A percentile compares a stretch with the other conserved stretches of the same genome.
phyloP scores from a whole-genome alignment of 2,113 vertebrate genomes.

The Lepus europaeus region DNA sequence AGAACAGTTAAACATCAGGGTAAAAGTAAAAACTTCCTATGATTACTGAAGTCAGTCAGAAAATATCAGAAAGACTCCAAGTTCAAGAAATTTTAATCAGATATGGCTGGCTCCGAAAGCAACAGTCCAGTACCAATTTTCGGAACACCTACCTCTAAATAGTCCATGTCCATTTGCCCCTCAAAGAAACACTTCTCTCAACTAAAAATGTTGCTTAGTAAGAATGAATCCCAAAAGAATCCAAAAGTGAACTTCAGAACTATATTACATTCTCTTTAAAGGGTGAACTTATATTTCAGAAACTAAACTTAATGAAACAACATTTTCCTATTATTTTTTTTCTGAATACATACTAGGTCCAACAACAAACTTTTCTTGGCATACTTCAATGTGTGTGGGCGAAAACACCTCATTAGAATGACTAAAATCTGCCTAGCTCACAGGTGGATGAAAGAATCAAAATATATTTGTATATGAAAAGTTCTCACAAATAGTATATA shows the following conservation, averaged over 20 bases:
- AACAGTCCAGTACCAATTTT: conserved; percentile 81
- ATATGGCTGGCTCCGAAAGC: conserved; percentile 80
- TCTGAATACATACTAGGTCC: conserved; percentile 4
- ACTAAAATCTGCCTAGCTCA: background rate
- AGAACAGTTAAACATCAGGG: conserved; percentile 90
- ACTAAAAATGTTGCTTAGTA: conserved; percentile 93
- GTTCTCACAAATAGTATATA: background rate
- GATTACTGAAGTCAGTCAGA: conserved; percentile 77
- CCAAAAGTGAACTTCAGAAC: conserved; percentile 92
- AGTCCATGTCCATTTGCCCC: conserved; percentile 82
- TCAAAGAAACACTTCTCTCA: conserved; percentile 92
- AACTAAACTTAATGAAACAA: conserved; percentile 39
- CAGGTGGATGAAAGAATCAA: background rate
- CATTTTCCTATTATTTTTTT: conserved; percentile 10
- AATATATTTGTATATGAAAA: background rate
- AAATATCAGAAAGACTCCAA: conserved; percentile 82
- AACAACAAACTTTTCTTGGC: conserved; percentile 27
- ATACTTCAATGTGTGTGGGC: background rate
- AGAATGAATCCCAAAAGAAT: conserved; percentile 89
- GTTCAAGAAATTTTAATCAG: conserved; percentile 73
- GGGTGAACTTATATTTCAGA: conserved; percentile 44
- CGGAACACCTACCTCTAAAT: conserved; percentile 85
- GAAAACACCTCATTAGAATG: conserved; percentile 10
- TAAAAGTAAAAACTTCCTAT: conserved; percentile 89
- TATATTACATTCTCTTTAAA: conserved; percentile 94